Base-by-base conservation (phyloP, 2,113 vertebrate genomes). In the Carlito syrichta region DNA sequence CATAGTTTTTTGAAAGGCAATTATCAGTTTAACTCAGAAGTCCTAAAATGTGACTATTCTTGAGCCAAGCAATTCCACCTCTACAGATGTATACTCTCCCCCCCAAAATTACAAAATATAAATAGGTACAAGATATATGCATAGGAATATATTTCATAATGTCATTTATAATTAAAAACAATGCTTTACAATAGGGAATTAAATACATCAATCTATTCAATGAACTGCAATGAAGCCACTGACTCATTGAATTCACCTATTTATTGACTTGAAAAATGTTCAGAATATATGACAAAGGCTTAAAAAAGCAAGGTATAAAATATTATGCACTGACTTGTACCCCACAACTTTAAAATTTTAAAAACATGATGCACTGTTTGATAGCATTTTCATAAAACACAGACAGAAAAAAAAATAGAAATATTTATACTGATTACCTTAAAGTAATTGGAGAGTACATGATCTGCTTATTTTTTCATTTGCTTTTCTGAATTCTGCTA, bases 361-460 rank as follows among this genome's bases (percentile, higher is more conserved):
- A n/a, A n/a, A n/a, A n/a, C n/a, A 66, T 6, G 52, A 76, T 27
- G 9, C 14, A 38, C 5, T 73, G 1, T 81, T 78, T 93, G 50
- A 69, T 25, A 50, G 6, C 58, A 82, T 90, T 90, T 68, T 97
- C 40, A 94, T 63, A 92, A 96, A 97, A 84, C 20, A 73, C 1
- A 92, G 23, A 73, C 30, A 38, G 0, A 50, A 50, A 79, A 71
- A 94, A 83, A 88, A 73, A 62, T 56, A 11, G 35, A 54, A 81
- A 58, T 86, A 38, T 66, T 92, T 50, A 74, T 0, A 74, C 22
- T 58, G 50, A 68, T 79, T 69, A 79, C 77, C 58, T 77, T 76
- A 45, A 63, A 71, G 40, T 58, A 35, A 91, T 12, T 27, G 60
- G 20, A 50, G 66, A 90, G 78, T 48, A 78, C 2, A 5, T 40